These are phyloP conservation scores for Apteryx mantelli DNA, from an alignment of 2,113 vertebrate genomes.

Conservation along the genomic window DNA sequence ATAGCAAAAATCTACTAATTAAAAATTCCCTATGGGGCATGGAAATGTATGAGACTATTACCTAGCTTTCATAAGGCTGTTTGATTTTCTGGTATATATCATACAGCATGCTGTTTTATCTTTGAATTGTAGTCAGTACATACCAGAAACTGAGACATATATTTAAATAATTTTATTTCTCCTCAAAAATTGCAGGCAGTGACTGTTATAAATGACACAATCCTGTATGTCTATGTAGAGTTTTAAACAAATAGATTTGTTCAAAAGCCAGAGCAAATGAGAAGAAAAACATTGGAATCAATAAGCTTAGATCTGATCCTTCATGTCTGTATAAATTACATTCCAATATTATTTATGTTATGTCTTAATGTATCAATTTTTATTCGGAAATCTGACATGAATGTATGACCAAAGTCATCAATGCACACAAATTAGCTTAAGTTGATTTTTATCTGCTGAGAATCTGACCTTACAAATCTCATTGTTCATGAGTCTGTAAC, in stretches of 20 bases:
- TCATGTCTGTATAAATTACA: background rate
- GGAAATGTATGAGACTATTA: background rate
- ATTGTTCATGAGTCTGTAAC: background rate
- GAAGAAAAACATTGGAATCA: background rate
- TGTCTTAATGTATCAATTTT: background rate
- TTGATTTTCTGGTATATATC: slow-evolving; percentile 10
- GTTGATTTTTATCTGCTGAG: background rate
- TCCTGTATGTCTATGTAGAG: background rate
- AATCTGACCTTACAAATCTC: background rate
- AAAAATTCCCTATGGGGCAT: background rate
- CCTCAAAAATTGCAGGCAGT: background rate
- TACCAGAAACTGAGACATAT: background rate
- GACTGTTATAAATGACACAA: background rate
- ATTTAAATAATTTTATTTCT: slow-evolving; percentile 35
- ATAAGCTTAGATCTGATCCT: background rate
- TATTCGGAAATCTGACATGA: background rate
- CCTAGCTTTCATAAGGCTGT: background rate
- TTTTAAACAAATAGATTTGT: background rate
- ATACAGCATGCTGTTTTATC: slow-evolving; percentile 24
- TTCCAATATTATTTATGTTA: background rate
- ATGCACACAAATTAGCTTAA: background rate
- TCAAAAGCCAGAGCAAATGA: background rate
- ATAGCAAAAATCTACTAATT: slow-evolving; percentile 20
- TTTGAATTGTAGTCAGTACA: background rate
- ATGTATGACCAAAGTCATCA: background rate